Base-by-base conservation (phyloP, 2,797 vertebrate species). In the Prunella strophiata region DNA sequence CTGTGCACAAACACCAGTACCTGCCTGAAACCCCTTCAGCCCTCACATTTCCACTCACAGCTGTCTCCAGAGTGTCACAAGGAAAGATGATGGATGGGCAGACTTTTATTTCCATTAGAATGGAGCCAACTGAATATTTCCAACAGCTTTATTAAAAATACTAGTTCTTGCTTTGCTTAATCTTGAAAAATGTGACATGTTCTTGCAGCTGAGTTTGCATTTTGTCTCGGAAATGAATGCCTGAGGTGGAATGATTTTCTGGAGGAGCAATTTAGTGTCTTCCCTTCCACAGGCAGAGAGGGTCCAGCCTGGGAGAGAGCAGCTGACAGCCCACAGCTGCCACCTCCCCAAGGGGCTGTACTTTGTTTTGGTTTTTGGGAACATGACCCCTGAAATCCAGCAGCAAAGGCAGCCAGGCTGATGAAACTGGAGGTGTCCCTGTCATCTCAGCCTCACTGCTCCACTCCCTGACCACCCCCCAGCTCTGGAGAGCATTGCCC, bases 1-100 rank as follows among this genome's bases (percentile, higher is more conserved):
- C 85, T 67, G 66, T 51, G 63, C 84, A 72, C 30, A 85, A 89
- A 36, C 83, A 61, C 57, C 7, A 7, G 34, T 66, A 82, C 83
- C 78, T 87, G 87, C 55, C 83, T 45, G 0, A 55, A 90, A 85
- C 23, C 52, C 71, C 66, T 70, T 72, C 87, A 55, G 67, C 79
- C 68, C 57, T 65, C 86, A 74, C 16, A 77, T 55, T 91, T 81
- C 83, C 80, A 70, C 87, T 70, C 58, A 52, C 85, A 89, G 59
- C 89, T 84, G 76, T 67, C 89, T 96, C 83, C 71, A 86, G 76
- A 70, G 57, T 61, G 88, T 86, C 7, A 2, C 67, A 76, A 58
- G 82, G 73, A 89, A 85, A 91, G 63, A 86, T 92, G 91, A 94
- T 87, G 93, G 85, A 96, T 94, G 80, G 80, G 77, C 42, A 94